A percentile compares a stretch with the other conserved stretches of the same genome.
Evolutionary conservation across 2,113 vertebrate genomes (phyloP).

Genomic region (Parus major): DNA sequence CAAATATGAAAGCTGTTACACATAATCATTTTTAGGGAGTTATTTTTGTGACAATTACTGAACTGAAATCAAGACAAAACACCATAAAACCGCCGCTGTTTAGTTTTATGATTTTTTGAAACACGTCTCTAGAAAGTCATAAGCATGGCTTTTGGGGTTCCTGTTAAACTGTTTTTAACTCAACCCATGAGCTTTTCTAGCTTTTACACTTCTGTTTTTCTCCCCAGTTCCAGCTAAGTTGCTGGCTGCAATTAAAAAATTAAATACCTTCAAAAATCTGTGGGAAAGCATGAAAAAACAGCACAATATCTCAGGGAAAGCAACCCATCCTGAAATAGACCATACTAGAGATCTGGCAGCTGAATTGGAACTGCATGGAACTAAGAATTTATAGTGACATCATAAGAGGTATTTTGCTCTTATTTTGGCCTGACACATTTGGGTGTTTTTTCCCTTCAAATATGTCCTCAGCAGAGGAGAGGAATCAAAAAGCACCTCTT

Average conservation of each 20-base stretch:
- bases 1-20: conserved; percentile 23
- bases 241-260: background rate
- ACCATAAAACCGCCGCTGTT: background rate
- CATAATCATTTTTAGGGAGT: background rate
- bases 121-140: background rate
- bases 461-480: background rate
- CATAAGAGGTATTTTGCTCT: background rate
- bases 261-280: background rate
- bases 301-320: background rate
- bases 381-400: background rate
- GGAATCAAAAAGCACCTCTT: background rate
- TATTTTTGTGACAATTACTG: background rate
- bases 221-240: background rate
- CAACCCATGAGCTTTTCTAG: background rate
- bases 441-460: background rate
- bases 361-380: background rate
- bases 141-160: background rate
- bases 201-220: background rate
- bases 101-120: background rate
- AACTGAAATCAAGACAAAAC: background rate
- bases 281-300: background rate
- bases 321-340: background rate
- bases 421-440: background rate
- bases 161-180: background rate
- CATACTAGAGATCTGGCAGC: background rate